Evolutionary conservation across 1,140 invertebrate genomes (phyloP).

Genomic region (Polypedilum vanderplanki): DNA sequence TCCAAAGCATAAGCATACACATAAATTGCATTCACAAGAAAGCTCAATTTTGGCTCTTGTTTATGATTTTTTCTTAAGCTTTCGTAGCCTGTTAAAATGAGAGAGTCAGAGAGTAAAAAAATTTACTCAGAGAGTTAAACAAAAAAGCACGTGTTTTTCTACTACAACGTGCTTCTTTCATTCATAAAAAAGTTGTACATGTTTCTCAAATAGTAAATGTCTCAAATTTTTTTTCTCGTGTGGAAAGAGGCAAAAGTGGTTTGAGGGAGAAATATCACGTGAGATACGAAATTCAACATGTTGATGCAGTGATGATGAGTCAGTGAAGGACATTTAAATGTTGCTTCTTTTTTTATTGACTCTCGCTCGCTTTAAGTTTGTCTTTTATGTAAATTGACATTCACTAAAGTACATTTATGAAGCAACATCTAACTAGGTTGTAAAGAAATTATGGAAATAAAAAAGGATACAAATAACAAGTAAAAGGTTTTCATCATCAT

Average conservation of each 20-base stretch:
- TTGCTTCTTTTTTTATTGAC: no score
- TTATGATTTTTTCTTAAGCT: slow-evolving; percentile 49
- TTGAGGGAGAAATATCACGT: background rate
- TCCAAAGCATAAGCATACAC: slow-evolving; percentile 57
- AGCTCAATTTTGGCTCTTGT: slow-evolving; percentile 70
- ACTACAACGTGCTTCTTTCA: background rate
- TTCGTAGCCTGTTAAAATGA: slow-evolving; percentile 46
- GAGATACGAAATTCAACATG: no score
- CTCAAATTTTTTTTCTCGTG: background rate
- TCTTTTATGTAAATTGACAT: no score
- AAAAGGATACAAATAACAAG: no score
- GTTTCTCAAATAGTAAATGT: background rate
- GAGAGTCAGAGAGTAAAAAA: background rate
- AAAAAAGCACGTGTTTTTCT: background rate
- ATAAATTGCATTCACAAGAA: slow-evolving; percentile 66
- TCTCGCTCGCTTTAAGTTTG: no score
- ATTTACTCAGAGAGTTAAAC: background rate
- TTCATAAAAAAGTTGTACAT: background rate
- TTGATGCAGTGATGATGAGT: background rate
- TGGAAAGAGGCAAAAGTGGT: background rate
- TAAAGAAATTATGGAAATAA: no score
- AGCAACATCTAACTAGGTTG: no score
- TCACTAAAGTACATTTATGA: no score
- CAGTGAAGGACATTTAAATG: background rate
- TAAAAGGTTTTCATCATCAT: no score